Evolutionary conservation across 2,888 invertebrate species (phyloP).

Genomic region (Andrena haemorrhoa): DNA sequence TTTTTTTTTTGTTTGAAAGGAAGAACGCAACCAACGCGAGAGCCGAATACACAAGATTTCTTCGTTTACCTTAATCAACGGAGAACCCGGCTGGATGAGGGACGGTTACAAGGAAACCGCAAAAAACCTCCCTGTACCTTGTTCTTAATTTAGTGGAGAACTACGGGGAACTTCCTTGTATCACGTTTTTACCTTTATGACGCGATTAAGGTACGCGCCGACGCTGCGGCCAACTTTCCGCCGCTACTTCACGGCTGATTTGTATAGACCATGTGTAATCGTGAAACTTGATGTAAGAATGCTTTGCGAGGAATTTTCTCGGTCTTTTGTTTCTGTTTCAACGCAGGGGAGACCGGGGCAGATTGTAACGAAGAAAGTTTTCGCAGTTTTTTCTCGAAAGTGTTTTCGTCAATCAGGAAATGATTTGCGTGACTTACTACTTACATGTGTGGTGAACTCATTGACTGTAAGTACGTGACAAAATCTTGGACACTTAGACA

Average conservation of each 20-base stretch:
- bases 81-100: not conserved
- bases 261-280: not conserved
- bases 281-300: not conserved
- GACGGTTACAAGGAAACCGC: constrained; percentile 16
- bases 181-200: constrained; percentile 25
- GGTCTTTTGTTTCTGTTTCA: not conserved
- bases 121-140: constrained; percentile 20
- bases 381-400: too few relatives aligned
- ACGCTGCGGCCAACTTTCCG: not conserved
- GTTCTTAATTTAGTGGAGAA: constrained; percentile 19
- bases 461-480: too few relatives aligned
- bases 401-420: too few relatives aligned
- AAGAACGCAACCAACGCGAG: not conserved
- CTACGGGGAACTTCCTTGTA: constrained; percentile 11
- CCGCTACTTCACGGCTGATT: not conserved
- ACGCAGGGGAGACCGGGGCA: too few relatives aligned
- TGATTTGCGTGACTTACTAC: too few relatives aligned
- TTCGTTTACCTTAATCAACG: constrained; percentile 32
- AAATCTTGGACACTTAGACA: too few relatives aligned
- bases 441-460: too few relatives aligned
- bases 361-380: too few relatives aligned
- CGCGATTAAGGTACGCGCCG: constrained; percentile 25
- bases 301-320: not conserved
- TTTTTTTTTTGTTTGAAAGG: not conserved
- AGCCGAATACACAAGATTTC: constrained; percentile 2